Base-by-base conservation (phyloP, 2,888 invertebrate species). In the Chalcis sispes region DNA sequence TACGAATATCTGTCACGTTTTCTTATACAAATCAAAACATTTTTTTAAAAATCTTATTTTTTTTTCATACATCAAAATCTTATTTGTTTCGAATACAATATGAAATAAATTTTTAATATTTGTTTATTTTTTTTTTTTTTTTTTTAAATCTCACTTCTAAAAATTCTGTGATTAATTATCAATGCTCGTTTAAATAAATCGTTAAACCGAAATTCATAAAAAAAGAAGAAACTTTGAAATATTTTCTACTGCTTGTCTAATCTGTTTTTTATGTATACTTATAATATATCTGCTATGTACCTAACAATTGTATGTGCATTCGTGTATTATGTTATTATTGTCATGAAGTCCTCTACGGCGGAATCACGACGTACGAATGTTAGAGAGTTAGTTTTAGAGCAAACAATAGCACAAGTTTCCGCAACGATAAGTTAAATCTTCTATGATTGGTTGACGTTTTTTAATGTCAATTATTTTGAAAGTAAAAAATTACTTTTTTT, bases 281-380 rank as follows among this genome's bases (percentile, higher is more conserved):
- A n/a, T 50, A 27, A 84, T 84, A 83, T 83, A 80, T 85, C 79
- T 85, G 85, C 83, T 86, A 83, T 86, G 84, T 85, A 83, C 80
- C 83, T 86, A 86, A 86, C 84, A 85, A 82, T 82, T 85, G 82
- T 84, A 83, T 86, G 85, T 86, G 85, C 85, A 83, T 86, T 83
- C 83, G 82, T 85, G 80, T 85, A 84, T 77, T 80, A 52, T 70
- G 75, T 75, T 65, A 54, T 72, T 54, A 67, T 36, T 75, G 70
- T 65, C 25, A 70, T 75, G 59, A 56, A 42, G 61, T 50, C 42
- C 58, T 72, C 13, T 66, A 27, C 32, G 50, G 23, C 40, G 20
- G 13, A 56, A 46, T 67, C 25, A 72, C 27, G n/a, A 66, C 62
- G 46, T 69, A 29, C 70, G 69, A 18, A 67, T 74, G 74, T 74